A percentile compares a stretch with the other conserved stretches of the same genome.
These are phyloP conservation scores for Metacarcinus magister DNA, from an alignment of 2,888 invertebrate species.

Conservation along the genomic window DNA sequence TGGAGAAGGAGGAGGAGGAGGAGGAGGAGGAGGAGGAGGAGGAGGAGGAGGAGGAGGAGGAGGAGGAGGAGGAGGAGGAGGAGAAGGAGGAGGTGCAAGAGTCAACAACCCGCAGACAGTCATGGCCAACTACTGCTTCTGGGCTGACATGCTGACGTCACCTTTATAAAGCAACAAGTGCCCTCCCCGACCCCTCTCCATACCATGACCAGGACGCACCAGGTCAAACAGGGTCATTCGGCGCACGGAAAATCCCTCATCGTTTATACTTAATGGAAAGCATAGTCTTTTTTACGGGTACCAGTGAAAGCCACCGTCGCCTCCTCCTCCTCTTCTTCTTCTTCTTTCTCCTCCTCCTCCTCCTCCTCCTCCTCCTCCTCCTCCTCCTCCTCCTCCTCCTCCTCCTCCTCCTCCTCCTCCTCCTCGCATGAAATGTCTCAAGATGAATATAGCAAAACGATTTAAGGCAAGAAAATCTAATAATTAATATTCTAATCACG, in stretches of 20 bases:
- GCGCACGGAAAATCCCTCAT: background rate
- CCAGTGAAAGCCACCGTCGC: background rate
- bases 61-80: background rate
- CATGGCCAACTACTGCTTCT: constrained; percentile 41
- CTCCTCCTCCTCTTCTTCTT: background rate
- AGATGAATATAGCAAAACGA: background rate
- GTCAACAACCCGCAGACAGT: constrained; percentile 38
- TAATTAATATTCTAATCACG: background rate
- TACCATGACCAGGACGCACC: background rate
- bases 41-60: background rate
- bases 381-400: background rate
- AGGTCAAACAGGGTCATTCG: background rate
- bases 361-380: background rate
- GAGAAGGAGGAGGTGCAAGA: constrained; percentile 44
- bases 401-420: background rate
- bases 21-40: background rate
- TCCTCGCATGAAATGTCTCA: background rate
- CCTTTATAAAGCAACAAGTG: background rate
- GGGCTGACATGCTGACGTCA: constrained; percentile 48
- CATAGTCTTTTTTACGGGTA: background rate
- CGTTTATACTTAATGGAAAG: background rate
- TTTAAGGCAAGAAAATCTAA: background rate
- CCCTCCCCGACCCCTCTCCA: background rate
- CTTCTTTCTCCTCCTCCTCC: background rate
- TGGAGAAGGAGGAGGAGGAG: too few species aligned